Percentiles rank a stretch among this genome's conserved stretches.
These are phyloP conservation scores for Microctenopoma steveboyesi DNA, from an alignment of 2,797 vertebrate genomes.

Conservation along the genomic window DNA sequence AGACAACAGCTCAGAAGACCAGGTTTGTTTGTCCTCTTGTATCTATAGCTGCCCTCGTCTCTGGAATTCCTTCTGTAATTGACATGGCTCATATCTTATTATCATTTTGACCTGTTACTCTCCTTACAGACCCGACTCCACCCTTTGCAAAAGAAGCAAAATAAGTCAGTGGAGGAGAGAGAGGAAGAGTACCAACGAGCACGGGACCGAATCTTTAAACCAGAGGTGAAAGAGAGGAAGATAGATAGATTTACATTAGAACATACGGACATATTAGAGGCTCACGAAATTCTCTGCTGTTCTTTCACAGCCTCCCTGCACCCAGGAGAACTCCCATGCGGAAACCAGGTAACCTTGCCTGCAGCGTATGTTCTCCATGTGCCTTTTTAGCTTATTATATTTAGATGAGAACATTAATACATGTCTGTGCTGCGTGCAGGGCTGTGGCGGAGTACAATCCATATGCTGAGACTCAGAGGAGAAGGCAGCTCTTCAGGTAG, in stretches of 20 bases:
- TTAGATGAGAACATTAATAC: slow-evolving; percentile 70
- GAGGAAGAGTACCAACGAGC: slow-evolving; percentile 95
- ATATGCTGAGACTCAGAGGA: slow-evolving; percentile 92
- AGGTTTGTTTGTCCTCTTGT: slow-evolving; percentile 69
- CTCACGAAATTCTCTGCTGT: slow-evolving; percentile 67
- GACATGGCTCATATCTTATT: slow-evolving; percentile 44
- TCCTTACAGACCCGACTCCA: slow-evolving; percentile 87
- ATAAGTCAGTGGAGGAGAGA: slow-evolving; percentile 96
- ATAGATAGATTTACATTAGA: slow-evolving; percentile 7
- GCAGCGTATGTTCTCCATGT: slow-evolving; percentile 49
- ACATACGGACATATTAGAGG: slow-evolving; percentile 29
- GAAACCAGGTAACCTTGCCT: slow-evolving; percentile 91
- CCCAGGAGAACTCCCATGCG: slow-evolving; percentile 90
- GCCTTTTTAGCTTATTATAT: slow-evolving; percentile 69
- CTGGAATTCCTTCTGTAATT: slow-evolving; percentile 33
- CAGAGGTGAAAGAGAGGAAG: slow-evolving; percentile 87
- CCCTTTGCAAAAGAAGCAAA: slow-evolving; percentile 92
- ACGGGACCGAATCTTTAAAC: slow-evolving; percentile 95
- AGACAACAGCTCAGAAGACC: slow-evolving; percentile 95
- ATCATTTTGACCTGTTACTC: slow-evolving; percentile 66
- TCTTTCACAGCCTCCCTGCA: slow-evolving; percentile 88
- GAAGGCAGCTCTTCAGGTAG: slow-evolving; percentile 95
- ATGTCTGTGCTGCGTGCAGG: slow-evolving; percentile 61
- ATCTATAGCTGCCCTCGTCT: slow-evolving; percentile 29
- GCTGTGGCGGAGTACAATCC: slow-evolving; percentile 88